Conservation (phyloP, 2,113 vertebrate species). For the Centropristis striata region DNA sequence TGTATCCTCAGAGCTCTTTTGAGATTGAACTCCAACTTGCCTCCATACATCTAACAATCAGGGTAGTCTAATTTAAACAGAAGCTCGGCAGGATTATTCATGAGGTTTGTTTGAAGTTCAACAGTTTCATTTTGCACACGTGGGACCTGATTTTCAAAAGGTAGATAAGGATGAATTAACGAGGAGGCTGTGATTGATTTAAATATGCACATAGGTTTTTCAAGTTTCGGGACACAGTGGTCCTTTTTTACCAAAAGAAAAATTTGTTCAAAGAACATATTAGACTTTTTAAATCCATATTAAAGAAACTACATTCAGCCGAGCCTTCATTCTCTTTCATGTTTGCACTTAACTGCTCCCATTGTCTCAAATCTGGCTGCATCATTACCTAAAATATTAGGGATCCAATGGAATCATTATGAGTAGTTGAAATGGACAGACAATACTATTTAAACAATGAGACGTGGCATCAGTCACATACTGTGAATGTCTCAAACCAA, state of each 20-base stretch:
- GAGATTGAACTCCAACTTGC: slow-evolving; percentile 56
- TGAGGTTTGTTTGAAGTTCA: slow-evolving; percentile 88
- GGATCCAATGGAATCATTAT: slow-evolving; percentile 1
- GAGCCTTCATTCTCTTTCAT: slow-evolving; percentile 33
- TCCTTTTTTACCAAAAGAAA: slow-evolving; percentile 48
- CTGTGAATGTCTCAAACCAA: neutral
- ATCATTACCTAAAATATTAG: slow-evolving; percentile 26
- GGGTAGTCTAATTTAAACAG: slow-evolving; percentile 81
- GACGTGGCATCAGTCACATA: neutral
- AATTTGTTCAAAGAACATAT: slow-evolving; percentile 65
- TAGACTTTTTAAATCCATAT: slow-evolving; percentile 39
- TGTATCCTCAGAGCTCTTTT: slow-evolving; percentile 34
- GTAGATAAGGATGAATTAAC: slow-evolving; percentile 81
- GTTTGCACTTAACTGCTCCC: slow-evolving; percentile 11
- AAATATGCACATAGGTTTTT: slow-evolving; percentile 73
- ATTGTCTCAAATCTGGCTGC: slow-evolving; percentile 22
- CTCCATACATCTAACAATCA: slow-evolving; percentile 78
- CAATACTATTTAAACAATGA: slow-evolving; percentile 1
- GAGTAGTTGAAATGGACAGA: neutral
- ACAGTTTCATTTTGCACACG: slow-evolving; percentile 81
- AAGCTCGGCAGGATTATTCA: slow-evolving; percentile 80
- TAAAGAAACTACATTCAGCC: slow-evolving; percentile 37
- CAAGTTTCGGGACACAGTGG: slow-evolving; percentile 65
- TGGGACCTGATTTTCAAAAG: slow-evolving; percentile 84
- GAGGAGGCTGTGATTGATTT: slow-evolving; percentile 79